Base-by-base conservation (phyloP, 2,888 invertebrate species). In the Hirtodrosophila duncani region DNA sequence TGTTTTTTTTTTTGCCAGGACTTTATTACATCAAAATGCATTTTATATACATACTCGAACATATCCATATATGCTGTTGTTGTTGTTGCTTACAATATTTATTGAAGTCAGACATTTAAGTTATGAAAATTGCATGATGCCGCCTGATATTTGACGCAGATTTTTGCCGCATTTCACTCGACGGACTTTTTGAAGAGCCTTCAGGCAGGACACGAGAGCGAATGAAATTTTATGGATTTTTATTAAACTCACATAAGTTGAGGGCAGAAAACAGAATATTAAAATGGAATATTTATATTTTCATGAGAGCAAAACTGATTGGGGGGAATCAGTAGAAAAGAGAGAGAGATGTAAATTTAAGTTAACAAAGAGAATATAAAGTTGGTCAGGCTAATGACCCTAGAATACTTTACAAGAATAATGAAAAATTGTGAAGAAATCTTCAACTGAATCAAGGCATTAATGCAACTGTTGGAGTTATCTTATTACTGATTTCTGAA, bases 21-120 rank as follows among this genome's bases (percentile, higher is more conserved):
- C 30, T 61, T 58, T 69, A 69, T 69, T 55, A 44, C 30, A 51
- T 51, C 50, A 58, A 55, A 66, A 67, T 58, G 62, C 43, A 66
- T 58, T 69, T 51, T 67, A 56, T 56, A 42, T 42, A 53, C 21
- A 36, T 39, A 34, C 20, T 24, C 10, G 27, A 24, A 30, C 8
- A 13, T 13, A 24, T 38, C 45, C 27, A 38, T 30, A 37, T 30
- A 21, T 16, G 21, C 6, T 9, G 9, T 45, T 11, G 34, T 34
- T 33, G 11, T 10, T 9, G 20, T 2, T 1, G 1, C 20, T 3
- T 24, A 3, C 31, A 24, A 34, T 46, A 48, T 48, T 38, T 48
- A 48, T 45, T 51, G 30, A 55, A 44, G 20, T 33, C 45, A 46
- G 33, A 66, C 69, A 31, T 51, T 68, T 53, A 68, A 71, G 39